Evolutionary conservation across 2,888 invertebrate genomes (phyloP).

Genomic region (Trichacis sp.): DNA sequence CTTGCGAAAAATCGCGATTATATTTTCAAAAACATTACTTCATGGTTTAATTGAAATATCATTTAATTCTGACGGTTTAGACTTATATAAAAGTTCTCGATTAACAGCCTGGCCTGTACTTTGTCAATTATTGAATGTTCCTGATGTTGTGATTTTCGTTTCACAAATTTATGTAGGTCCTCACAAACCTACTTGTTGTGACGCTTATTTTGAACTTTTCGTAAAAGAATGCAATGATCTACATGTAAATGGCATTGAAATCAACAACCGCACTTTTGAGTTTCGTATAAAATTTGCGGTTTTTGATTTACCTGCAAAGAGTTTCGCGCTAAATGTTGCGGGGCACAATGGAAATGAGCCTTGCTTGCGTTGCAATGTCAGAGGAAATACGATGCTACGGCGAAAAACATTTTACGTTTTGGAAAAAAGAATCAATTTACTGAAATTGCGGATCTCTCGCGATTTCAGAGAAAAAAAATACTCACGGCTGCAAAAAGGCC

Average conservation of each 20-base stretch:
- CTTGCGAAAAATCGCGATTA: background rate
- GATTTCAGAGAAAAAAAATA: background rate
- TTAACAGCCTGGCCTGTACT: background rate
- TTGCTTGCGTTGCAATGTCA: background rate
- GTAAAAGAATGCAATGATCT: background rate
- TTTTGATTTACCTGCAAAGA: slow-evolving; percentile 2
- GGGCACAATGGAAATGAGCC: background rate
- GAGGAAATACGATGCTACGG: background rate
- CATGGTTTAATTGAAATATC: background rate
- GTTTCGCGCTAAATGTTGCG: background rate
- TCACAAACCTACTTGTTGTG: background rate
- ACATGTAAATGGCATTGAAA: background rate
- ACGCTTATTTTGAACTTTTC: background rate
- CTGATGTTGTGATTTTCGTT: background rate
- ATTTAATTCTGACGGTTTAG: background rate
- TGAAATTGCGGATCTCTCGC: no score
- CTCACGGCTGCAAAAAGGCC: background rate
- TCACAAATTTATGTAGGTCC: background rate
- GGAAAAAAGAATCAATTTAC: background rate
- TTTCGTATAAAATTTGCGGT: background rate
- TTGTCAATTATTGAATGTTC: background rate
- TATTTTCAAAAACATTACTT: background rate
- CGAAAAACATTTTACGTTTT: background rate
- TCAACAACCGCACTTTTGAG: background rate
- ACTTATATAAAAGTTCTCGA: background rate